Base-by-base conservation (phyloP, 2,797 vertebrate species). In the Spea hammondii region DNA sequence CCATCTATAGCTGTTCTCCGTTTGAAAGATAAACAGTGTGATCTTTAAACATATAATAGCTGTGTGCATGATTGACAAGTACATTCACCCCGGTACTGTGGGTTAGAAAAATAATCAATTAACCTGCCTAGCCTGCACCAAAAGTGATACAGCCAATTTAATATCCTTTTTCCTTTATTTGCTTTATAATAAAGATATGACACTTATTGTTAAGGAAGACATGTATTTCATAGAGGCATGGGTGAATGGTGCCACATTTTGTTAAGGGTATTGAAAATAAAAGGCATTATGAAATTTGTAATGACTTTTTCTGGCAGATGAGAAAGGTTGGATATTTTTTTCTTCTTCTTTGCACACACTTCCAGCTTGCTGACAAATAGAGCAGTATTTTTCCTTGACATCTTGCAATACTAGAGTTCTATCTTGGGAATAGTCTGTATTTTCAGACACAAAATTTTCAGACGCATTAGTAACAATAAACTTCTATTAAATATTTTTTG, bases 101-200 rank as follows among this genome's bases (percentile, higher is more conserved):
- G 70, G 57, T 2, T 51, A 70, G 69, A 32, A 67, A 77, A 68
- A 67, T 59, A 12, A 53, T 65, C 54, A 73, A 79, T 68, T 79
- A 67, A 69, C 55, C 51, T 62, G 32, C 48, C 6, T 47, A 73
- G 54, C 49, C 55, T 55, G 47, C 50, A 51, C 70, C 49, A 76
- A 60, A 70, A 51, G 60, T 72, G 73, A 60, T 74, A 5, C 48
- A 66, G 62, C 14, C 54, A 50, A 53, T 77, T 81, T 76, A 72
- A 81, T 76, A 76, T 76, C 79, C 79, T 68, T 51, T 32, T n/a
- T 17, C 69, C 62, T 80, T 81, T 65, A 67, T 72, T 77, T 77
- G 11, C 57, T 62, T 54, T 51, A 65, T 79, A 55, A 79, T 79
- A 49, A 66, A 72, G 60, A 78, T 72, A 78, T 78, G 51, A 70